Evolutionary conservation across 2,888 invertebrate genomes (phyloP), one percentile per base, ranked within the genome.

Genomic region (Lobophora halterata): DNA sequence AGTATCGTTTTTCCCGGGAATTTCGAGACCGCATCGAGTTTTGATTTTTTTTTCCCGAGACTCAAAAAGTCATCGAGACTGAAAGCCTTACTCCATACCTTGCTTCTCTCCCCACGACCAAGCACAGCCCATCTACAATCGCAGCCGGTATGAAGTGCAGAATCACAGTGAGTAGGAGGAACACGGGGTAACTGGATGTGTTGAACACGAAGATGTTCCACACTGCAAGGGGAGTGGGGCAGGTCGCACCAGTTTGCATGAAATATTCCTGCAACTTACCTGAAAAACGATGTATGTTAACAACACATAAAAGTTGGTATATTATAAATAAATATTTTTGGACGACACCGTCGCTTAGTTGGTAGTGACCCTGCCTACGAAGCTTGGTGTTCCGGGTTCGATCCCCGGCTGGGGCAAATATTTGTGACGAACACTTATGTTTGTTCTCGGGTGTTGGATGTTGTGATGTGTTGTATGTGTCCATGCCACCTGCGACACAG

Each of bases 141-240:
- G 92, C 91, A 0, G 93, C 93, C 0, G 94, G 94, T 14, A 94
- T 58, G 11, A 89, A 81, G 55, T 94, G 94, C 2, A 92, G 86
- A 45, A 93, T 88, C 26, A 92, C 77, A 0, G 91, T 90, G 6
- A 89, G 80, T 1, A 92, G 45, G 39, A 87, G 71, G 58, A 93
- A 93, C 5, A 89, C 59, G n/a, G 89, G 69, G 54, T 89, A 90
- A 36, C 82, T 91, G 1, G 89, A 85, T 40, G 92, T 92, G 3
- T 91, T 77, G n/a, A 89, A 86, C 1, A 93, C 93, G 17, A 90
- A 91, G 0, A 91, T 91, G 62, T 91, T 92, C 90, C 95, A 93
- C 0, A 94, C 78, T 1, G 49, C 35, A 11, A 40, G 35, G 0
- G 51, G 47, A 2, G 50, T 33, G 0, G 33, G 23, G 3, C 17